Base-by-base conservation (phyloP, 2,888 invertebrate species). In the Coelinius sp. region DNA sequence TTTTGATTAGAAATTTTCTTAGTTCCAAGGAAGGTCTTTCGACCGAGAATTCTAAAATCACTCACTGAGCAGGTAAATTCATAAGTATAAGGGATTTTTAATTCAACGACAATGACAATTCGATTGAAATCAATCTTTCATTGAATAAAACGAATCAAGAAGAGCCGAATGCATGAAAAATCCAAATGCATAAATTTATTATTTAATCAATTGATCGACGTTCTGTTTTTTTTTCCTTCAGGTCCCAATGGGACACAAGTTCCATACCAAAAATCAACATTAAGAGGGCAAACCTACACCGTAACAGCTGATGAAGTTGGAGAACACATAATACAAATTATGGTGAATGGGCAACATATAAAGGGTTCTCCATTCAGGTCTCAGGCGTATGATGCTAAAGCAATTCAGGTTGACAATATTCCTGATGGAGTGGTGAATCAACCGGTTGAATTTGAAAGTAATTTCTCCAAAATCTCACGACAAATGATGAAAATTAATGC, bases 381-480 rank as follows among this genome's bases (percentile, higher is more conserved):
- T 75, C 91, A 94, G 88, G 93, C 92, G 78, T 95, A 92, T 87
- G 96, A 98, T 88, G 95, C 97, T 73, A 91, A 91, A 85, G 93
- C 94, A 80, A 96, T 98, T 84, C 91, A 92, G 86, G 95, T 99
- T 68, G 95, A 94, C 82, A 93, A 92, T 73, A 94, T 96, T 80
- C 94, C 95, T 1, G 94, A 95, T 89, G 97, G 97, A 77, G 90
- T 94, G 64, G 92, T 98, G 68, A 97, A 97, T 78, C 93, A 94
- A 86, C 95, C 97, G 68, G 97, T 98, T 67, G 96, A 97, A 89
- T 99, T 99, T 89, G 96, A 97, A 90, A 98, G 97, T 97, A 90
- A 90, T 92, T 88, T 35, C 10, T 1, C 8, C 8, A 35, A 10
- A 2, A 35, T 35, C n/a, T n/a, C n/a, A n/a, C 62, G n/a, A n/a